Evolutionary conservation across 2,797 vertebrate species (phyloP).

Genomic region (Catharus ustulatus): DNA sequence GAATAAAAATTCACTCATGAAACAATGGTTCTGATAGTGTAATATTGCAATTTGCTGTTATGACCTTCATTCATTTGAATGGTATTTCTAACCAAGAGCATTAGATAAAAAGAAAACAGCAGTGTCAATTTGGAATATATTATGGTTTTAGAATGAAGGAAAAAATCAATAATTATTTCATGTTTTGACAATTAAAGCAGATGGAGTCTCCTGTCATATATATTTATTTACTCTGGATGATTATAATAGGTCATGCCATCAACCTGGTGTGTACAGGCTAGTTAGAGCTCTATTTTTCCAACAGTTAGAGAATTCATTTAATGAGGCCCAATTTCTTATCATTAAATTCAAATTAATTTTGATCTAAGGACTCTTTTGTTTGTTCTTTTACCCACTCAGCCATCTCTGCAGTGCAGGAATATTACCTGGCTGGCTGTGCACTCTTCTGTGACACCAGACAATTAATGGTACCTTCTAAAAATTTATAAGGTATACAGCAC

Average conservation of each 20-base stretch:
- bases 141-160: not conserved
- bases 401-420: not conserved
- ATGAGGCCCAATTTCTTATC: not conserved
- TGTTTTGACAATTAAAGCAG: conserved; percentile 29
- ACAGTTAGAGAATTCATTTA: not conserved
- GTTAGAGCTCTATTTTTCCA: not conserved
- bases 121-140: not conserved
- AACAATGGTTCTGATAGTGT: not conserved
- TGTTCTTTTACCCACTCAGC: conserved; percentile 8
- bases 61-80: not conserved
- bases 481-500: not conserved
- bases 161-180: not conserved
- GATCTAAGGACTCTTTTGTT: not conserved
- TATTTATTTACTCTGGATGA: conserved; percentile 1
- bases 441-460: not conserved
- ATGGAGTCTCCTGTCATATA: not conserved
- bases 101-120: not conserved
- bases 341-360: conserved; percentile 28
- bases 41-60: not conserved
- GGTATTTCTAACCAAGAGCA: not conserved
- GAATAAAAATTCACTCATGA: not conserved
- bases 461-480: not conserved
- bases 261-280: not conserved
- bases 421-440: not conserved
- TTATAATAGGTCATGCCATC: not conserved